These are phyloP conservation scores for Halichondria panicea DNA, from an alignment of 37 sponge, comb jelly and placozoan species.

Conservation along the genomic window DNA sequence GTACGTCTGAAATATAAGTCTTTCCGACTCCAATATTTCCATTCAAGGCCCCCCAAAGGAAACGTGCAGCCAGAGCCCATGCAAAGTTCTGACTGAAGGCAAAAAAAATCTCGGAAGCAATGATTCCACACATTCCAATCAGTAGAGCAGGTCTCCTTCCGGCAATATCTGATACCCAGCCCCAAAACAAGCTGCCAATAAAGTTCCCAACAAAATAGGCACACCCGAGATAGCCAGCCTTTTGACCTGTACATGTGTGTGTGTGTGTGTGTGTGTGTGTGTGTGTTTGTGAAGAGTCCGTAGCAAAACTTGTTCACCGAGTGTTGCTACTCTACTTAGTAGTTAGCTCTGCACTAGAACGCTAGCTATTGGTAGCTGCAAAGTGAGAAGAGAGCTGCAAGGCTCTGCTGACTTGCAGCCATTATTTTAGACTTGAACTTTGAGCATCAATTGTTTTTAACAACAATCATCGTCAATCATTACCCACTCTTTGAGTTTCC, in stretches of 20 bases:
- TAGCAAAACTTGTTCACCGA: too few species aligned
- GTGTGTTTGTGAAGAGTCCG: too few species aligned
- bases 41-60: constrained; percentile 89
- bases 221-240: constrained; percentile 80
- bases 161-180: constrained; percentile 69
- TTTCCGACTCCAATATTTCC: constrained; percentile 83
- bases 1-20: constrained; percentile 88
- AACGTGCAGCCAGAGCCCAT: constrained; percentile 74
- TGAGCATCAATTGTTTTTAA: too few species aligned
- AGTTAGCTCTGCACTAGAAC: too few species aligned
- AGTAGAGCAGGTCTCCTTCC: constrained; percentile 80
- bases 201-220: constrained; percentile 81
- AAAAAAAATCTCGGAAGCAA: constrained; percentile 58
- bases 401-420: too few species aligned
- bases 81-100: constrained; percentile 83
- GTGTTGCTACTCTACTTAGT: too few species aligned
- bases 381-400: too few species aligned
- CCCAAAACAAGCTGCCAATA: constrained; percentile 80
- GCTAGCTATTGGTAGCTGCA: too few species aligned
- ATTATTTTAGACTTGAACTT: too few species aligned
- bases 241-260: constrained; percentile 55
- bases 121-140: constrained; percentile 57
- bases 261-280: too few species aligned
- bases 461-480: too few species aligned
- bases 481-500: too few species aligned